Percentiles rank a stretch among this genome's conserved stretches.
These are phyloP conservation scores for Ctenopoma kingsleyae DNA, from an alignment of 2,797 vertebrate species.

Conservation along the genomic window DNA sequence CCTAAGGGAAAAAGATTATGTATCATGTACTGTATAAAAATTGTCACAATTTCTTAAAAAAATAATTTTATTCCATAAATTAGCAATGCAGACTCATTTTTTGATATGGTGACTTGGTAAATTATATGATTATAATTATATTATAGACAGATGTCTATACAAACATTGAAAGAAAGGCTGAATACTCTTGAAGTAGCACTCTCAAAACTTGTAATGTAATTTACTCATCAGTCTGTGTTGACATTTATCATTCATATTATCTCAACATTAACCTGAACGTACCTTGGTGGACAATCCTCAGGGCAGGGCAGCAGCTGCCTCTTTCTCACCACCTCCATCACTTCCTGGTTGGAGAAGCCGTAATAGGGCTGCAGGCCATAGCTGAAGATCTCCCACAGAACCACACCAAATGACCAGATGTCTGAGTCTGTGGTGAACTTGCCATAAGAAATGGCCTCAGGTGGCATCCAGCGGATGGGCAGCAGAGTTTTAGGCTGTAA, in stretches of 20 bases:
- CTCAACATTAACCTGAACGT: background rate
- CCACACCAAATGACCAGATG: slow-evolving; percentile 97
- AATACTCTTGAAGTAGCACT: too few species aligned
- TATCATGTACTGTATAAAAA: background rate
- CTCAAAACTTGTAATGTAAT: too few species aligned
- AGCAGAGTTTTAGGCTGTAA: slow-evolving; percentile 93
- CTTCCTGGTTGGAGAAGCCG: slow-evolving; percentile 98
- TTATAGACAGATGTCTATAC: background rate
- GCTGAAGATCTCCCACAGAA: slow-evolving; percentile 98
- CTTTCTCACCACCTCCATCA: slow-evolving; percentile 98
- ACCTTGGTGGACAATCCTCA: slow-evolving; percentile 95
- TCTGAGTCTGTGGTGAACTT: slow-evolving; percentile 97
- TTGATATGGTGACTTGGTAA: too few species aligned
- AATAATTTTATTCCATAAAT: too few species aligned
- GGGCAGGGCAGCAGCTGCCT: slow-evolving; percentile 95
- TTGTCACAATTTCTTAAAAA: too few species aligned
- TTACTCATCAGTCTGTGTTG: background rate
- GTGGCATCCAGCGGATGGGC: slow-evolving; percentile 98
- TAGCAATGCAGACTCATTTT: too few species aligned
- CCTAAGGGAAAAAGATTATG: slow-evolving; percentile 49
- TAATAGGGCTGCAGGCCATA: slow-evolving; percentile 98
- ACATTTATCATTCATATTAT: too few species aligned
- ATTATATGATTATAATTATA: too few species aligned
- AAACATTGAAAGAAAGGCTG: too few species aligned
- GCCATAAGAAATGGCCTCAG: slow-evolving; percentile 94